A percentile compares a stretch with the other conserved stretches of the same genome.
phyloP scores from a whole-genome alignment of 53 echinoderm and acorn worm species.

The Zoroaster sp. region DNA sequence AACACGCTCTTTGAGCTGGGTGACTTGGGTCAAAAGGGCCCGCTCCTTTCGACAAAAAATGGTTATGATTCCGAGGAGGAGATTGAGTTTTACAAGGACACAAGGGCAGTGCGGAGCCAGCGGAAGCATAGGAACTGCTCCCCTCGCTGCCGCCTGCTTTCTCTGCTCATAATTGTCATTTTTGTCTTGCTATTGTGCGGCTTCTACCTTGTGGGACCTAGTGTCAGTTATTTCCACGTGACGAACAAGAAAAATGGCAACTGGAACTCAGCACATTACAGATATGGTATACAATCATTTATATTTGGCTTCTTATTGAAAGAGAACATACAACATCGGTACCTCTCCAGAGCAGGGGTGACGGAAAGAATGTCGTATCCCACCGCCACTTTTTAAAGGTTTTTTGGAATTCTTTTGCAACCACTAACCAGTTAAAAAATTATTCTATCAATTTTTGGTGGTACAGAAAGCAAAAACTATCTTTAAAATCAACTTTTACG shows the following conservation, averaged over 20 bases:
- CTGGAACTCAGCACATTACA: constrained; percentile 1
- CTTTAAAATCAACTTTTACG: too few species aligned
- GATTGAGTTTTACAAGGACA: constrained; percentile 45
- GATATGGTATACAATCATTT: constrained; percentile 12
- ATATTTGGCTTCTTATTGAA: background rate
- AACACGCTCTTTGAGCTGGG: constrained; percentile 25
- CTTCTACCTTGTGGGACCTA: background rate
- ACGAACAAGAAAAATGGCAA: background rate
- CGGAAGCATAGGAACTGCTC: background rate
- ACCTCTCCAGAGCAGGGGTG: too few species aligned
- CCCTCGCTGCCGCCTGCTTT: background rate
- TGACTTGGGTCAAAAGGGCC: constrained; percentile 9
- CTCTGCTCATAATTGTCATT: background rate
- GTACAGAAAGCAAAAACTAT: too few species aligned
- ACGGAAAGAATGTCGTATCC: too few species aligned
- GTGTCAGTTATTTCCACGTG: background rate
- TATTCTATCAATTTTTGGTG: too few species aligned
- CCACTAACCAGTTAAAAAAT: too few species aligned
- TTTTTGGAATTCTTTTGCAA: too few species aligned
- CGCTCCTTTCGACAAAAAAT: background rate
- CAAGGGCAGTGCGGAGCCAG: background rate
- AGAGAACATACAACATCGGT: too few species aligned
- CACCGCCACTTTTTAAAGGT: too few species aligned
- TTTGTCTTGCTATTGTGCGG: background rate
- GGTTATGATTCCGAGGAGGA: constrained; percentile 45